Conservation (phyloP, 2,113 vertebrate species). For the Craseonycteris thonglongyai region DNA sequence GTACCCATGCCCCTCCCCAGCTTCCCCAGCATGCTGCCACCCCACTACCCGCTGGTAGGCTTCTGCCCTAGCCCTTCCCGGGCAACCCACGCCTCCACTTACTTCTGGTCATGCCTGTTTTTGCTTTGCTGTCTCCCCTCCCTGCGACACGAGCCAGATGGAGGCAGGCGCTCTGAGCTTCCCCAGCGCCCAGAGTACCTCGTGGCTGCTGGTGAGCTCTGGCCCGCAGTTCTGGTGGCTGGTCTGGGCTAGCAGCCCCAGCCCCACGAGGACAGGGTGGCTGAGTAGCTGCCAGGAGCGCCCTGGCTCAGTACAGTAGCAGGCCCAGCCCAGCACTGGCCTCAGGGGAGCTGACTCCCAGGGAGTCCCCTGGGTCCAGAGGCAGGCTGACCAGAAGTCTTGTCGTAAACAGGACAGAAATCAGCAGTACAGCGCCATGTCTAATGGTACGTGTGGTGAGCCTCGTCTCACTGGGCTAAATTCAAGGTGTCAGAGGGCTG, state of each 20-base stretch:
- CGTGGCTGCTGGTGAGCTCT: too few relatives aligned
- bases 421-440: too few relatives aligned
- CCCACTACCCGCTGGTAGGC: neutral
- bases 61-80: too few relatives aligned
- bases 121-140: neutral
- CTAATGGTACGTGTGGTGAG: too few relatives aligned
- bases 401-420: too few relatives aligned
- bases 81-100: neutral
- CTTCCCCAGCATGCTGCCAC: neutral
- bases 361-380: neutral
- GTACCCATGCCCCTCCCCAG: neutral
- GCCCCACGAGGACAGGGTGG: neutral
- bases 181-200: neutral
- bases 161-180: neutral
- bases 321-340: neutral
- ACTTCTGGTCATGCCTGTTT: neutral
- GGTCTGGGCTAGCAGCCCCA: neutral
- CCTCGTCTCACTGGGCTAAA: too few relatives aligned
- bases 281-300: neutral
- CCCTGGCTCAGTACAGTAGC: neutral
- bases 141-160: neutral
- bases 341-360: neutral
- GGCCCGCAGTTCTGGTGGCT: rapidly evolving
- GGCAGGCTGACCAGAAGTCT: too few relatives aligned
- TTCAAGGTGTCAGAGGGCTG: too few relatives aligned